phyloP scores from a whole-genome alignment of 2,888 invertebrate species.

The Elmis aenea region DNA sequence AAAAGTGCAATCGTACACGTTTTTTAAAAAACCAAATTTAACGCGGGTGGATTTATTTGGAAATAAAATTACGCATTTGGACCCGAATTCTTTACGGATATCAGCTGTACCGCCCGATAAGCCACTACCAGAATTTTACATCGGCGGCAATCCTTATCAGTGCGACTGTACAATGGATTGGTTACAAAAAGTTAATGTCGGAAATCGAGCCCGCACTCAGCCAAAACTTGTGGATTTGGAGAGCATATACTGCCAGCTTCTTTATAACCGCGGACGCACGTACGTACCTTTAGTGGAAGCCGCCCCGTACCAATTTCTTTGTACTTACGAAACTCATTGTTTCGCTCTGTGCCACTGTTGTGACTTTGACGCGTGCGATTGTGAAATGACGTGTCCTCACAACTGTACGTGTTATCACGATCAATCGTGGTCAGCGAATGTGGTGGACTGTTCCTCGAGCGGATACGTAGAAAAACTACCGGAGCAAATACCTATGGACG shows the following conservation, averaged over 20 bases:
- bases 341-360: slow-evolving; percentile 86
- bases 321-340: slow-evolving; percentile 80
- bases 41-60: slow-evolving; percentile 77
- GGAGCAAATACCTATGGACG: slow-evolving; percentile 84
- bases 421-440: slow-evolving; percentile 80
- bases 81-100: slow-evolving; percentile 70
- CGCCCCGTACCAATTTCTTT: slow-evolving; percentile 76
- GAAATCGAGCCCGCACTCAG: slow-evolving; percentile 70
- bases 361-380: slow-evolving; percentile 88
- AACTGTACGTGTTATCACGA: slow-evolving; percentile 88
- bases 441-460: slow-evolving; percentile 74
- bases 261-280: slow-evolving; percentile 70
- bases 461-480: slow-evolving; percentile 67
- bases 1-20: slow-evolving; percentile 80
- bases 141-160: slow-evolving; percentile 79
- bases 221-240: slow-evolving; percentile 79
- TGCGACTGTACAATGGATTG: slow-evolving; percentile 91
- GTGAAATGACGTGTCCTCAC: slow-evolving; percentile 85
- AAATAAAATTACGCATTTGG: slow-evolving; percentile 71
- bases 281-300: slow-evolving; percentile 74
- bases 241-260: slow-evolving; percentile 74
- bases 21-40: slow-evolving; percentile 80
- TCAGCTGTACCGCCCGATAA: slow-evolving; percentile 69
- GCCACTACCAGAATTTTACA: slow-evolving; percentile 73
- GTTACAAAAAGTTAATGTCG: slow-evolving; percentile 75